These are phyloP conservation scores for Mus spicilegus DNA, from an alignment of 2,113 vertebrate genomes.

Conservation along the genomic window DNA sequence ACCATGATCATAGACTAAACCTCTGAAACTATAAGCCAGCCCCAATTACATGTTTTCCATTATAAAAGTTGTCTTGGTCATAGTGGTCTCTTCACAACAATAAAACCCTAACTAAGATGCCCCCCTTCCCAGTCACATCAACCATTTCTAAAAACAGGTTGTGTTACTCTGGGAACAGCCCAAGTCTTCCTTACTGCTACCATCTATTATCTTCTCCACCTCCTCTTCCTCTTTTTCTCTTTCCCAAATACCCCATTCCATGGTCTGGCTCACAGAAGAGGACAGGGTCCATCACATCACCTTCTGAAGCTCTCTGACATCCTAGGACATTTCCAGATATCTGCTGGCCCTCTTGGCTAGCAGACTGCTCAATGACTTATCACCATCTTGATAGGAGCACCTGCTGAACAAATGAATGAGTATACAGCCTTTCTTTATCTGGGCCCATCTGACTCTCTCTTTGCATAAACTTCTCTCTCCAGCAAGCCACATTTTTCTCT, in stretches of 20 bases:
- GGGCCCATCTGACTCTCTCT: background rate
- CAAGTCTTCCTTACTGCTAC: background rate
- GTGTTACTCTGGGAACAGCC: background rate
- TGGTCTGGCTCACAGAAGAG: background rate
- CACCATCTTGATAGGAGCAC: background rate
- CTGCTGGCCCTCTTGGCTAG: background rate
- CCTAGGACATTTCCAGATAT: background rate
- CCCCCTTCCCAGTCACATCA: background rate
- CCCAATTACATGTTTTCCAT: too few species aligned
- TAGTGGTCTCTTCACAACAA: too few species aligned
- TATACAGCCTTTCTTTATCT: background rate
- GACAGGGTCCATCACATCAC: background rate
- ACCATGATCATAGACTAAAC: too few species aligned
- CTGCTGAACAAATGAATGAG: slow-evolving; percentile 2
- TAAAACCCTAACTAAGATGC: too few species aligned
- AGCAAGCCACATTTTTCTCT: background rate
- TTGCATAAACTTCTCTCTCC: background rate
- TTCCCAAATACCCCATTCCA: background rate
- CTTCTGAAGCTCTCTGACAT: background rate
- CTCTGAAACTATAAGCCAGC: too few species aligned
- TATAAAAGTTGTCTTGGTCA: too few species aligned
- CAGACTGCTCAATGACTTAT: background rate
- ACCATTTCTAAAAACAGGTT: background rate
- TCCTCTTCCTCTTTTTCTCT: background rate
- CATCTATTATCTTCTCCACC: background rate